These are phyloP conservation scores for Mythimna pallens DNA, from an alignment of 2,888 invertebrate genomes.

Conservation along the genomic window DNA sequence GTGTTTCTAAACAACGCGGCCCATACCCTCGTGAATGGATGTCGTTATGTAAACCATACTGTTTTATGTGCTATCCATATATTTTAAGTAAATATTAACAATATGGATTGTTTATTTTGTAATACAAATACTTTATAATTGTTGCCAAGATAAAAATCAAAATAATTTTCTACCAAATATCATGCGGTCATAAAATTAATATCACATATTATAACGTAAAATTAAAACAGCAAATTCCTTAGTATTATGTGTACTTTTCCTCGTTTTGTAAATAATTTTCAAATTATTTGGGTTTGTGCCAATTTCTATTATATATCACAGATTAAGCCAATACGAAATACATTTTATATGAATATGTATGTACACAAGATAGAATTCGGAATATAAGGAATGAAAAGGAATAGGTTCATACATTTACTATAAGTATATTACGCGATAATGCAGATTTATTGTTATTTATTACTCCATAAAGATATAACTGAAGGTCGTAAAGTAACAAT, in stretches of 20 bases:
- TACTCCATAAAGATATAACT: slow-evolving; percentile 46
- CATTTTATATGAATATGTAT: slow-evolving; percentile 65
- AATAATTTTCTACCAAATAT: slow-evolving; percentile 69
- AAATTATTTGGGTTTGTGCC: slow-evolving; percentile 73
- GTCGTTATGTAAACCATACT: slow-evolving; percentile 44
- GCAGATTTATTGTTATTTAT: slow-evolving; percentile 49
- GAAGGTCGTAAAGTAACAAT: slow-evolving; percentile 38
- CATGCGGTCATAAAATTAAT: slow-evolving; percentile 76
- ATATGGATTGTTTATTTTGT: slow-evolving; percentile 68
- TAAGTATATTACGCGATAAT: slow-evolving; percentile 41
- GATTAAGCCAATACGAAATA: slow-evolving; percentile 86
- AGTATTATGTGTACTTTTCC: slow-evolving; percentile 61
- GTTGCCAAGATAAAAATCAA: slow-evolving; percentile 60
- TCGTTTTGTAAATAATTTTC: slow-evolving; percentile 54
- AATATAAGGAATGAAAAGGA: slow-evolving; percentile 74
- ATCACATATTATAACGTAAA: slow-evolving; percentile 68
- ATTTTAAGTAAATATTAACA: slow-evolving; percentile 59
- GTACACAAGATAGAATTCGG: slow-evolving; percentile 69
- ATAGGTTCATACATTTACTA: slow-evolving; percentile 67
- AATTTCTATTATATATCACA: slow-evolving; percentile 85
- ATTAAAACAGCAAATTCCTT: slow-evolving; percentile 44
- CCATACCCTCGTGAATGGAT: slow-evolving; percentile 10
- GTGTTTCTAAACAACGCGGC: not conserved
- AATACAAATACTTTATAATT: slow-evolving; percentile 39
- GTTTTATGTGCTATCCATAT: slow-evolving; percentile 61